phyloP scores from a whole-genome alignment of 2,797 vertebrate genomes.

The Avahi laniger region DNA sequence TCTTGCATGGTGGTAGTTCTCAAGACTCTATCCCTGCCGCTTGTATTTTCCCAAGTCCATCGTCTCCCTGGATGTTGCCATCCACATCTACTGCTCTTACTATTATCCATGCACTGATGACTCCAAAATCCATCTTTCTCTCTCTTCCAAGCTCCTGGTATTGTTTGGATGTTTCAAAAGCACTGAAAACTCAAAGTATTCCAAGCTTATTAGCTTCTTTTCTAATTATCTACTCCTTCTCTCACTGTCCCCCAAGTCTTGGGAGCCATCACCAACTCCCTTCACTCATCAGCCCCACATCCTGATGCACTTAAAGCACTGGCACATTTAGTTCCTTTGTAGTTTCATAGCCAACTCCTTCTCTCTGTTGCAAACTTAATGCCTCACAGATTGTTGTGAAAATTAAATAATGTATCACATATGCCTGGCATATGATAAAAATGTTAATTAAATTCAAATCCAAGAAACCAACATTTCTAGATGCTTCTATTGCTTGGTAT shows the following conservation, averaged over 20 bases:
- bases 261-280: background rate
- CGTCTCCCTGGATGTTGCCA: background rate
- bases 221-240: background rate
- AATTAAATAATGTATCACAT: background rate
- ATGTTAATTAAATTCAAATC: constrained; percentile 9
- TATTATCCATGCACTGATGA: background rate
- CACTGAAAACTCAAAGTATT: background rate
- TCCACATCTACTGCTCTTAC: background rate
- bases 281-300: background rate
- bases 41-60: background rate
- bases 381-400: background rate
- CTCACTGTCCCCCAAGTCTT: background rate
- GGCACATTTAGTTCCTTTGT: background rate
- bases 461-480: background rate
- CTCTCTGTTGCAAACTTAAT: background rate
- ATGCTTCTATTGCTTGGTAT: background rate
- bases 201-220: background rate
- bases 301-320: background rate
- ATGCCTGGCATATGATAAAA: background rate
- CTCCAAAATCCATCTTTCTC: background rate
- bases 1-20: background rate
- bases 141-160: background rate
- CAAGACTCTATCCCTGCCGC: background rate
- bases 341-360: background rate
- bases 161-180: background rate